Base-by-base conservation (phyloP, 1,140 invertebrate genomes). In the Drosophila punjabiensis region DNA sequence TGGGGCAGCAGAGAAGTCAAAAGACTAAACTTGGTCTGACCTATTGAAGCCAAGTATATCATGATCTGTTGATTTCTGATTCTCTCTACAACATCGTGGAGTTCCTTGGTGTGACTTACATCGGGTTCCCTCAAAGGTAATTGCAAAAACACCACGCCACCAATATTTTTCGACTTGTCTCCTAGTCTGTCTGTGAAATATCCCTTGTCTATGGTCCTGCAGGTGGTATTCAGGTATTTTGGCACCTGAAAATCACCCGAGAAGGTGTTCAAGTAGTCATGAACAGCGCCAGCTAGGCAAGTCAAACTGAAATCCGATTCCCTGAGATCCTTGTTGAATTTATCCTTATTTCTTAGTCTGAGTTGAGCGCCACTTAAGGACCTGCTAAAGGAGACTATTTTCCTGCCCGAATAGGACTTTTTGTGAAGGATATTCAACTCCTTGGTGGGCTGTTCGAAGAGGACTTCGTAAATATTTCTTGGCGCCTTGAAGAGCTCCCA, bases 371-470 rank as follows among this genome's bases (percentile, higher is more conserved):
- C 84, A 68, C 95, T 94, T 4, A 97, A 94, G 2, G 95, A 95
- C 0, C 95, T 95, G 0, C 96, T 96, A 95, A 97, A 97, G 5
- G 96, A 95, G 3, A 97, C 95, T 2, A 96, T 95, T 93, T 97
- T 97, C 66, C 96, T 94, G 9, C 96, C 97, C 63, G 96, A 96
- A 8, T 96, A 94, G 0, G 96, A 96, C 28, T 96, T 95, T 11
- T 95, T 96, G 83, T 96, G 95, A 8, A 97, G 88, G 9, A 95
- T 94, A 87, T 95, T 94, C 92, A 94, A 62, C 92, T 94, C 90
- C 37, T 93, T 79, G 8, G 92, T 92, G 24, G 93, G 89, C 64
- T 94, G 80, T 16, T 93, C 77, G 7, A 96, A 94, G 0, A 96
- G 77, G 69, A 95, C 95, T 24, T 96, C 94, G 3, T 95, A 84